Evolutionary conservation across 2,113 vertebrate species (phyloP), one percentile per base, ranked within the genome.

Genomic region (Cairina moschata): DNA sequence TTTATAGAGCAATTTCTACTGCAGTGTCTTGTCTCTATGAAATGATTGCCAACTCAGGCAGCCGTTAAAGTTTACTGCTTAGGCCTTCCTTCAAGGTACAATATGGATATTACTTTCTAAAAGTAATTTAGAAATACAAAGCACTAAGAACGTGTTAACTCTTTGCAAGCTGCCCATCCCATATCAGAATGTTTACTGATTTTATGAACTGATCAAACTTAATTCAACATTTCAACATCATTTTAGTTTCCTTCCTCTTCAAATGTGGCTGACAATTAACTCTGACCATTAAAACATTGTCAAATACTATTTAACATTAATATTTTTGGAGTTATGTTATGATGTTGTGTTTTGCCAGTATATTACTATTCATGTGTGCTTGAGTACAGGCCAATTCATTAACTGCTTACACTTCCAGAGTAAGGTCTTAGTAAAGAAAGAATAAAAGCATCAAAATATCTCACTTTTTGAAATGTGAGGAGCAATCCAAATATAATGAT

Each of bases 1-100:
- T 98, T 98, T 98, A 98, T 98, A 97, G 98, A 96, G 97, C 97
- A 98, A 98, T 98, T 98, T 98, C 91, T 96, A 5, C 60, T 65
- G 92, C 93, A 95, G 86, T 97, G 95, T 98, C 98, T 98, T 98
- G 97, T 98, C 98, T 98, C 91, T 97, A 88, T 96, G 97, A 98
- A 98, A 98, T 98, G 97, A 98, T 97, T 98, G 96, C 98, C 96
- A 98, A 96, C 97, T 97, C 97, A 97, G 95, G 95, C 96, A 97
- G 96, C 96, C 59, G 13, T 98, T 98, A 98, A 98, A 98, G 97
- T 98, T 98, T 98, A 98, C 98, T 96, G 95, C 97, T 96, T 97
- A 98, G 97, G 96, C 97, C 97, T 98, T 98, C 94, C 95, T 98
- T 97, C 97, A 98, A 97, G 97, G 96, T 97, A 95, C 95, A 95